Evolutionary conservation across 2,797 vertebrate genomes (phyloP).

Genomic region (Pygocentrus nattereri): DNA sequence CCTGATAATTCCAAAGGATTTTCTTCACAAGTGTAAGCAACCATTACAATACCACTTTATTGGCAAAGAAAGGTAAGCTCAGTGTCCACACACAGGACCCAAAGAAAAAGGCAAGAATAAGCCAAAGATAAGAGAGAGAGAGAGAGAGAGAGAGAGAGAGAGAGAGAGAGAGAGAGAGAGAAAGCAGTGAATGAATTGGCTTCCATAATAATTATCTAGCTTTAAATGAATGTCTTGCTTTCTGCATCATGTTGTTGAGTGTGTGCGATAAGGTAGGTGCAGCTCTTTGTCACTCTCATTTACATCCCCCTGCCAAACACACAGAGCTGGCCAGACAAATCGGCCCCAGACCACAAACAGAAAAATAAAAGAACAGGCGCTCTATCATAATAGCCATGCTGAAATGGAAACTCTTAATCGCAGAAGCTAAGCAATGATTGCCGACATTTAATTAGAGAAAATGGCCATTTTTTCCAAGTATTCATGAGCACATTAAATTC

Average conservation of each 20-base stretch:
- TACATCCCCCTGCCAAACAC: conserved; percentile 18
- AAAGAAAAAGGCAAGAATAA: not conserved
- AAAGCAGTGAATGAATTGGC: not conserved
- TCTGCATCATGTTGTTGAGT: not conserved
- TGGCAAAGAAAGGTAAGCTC: not conserved
- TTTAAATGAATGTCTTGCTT: not conserved
- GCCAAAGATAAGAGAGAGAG: not conserved
- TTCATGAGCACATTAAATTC: not conserved
- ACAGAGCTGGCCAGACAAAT: conserved; percentile 16
- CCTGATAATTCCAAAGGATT: too few species aligned
- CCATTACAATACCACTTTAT: not conserved
- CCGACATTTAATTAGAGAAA: not conserved
- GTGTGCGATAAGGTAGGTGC: conserved; percentile 21
- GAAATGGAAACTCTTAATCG: conserved; percentile 9
- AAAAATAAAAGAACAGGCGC: not conserved
- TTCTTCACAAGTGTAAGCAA: too few species aligned
- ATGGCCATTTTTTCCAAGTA: not conserved
- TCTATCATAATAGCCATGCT: not conserved
- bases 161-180: not conserved
- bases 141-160: not conserved
- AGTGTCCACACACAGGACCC: not conserved
- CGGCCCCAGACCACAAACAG: conserved; percentile 7
- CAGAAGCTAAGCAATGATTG: not conserved
- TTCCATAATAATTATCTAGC: conserved; percentile 9
- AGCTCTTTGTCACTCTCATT: conserved; percentile 16